phyloP scores from a whole-genome alignment of 2,888 invertebrate genomes.

The Euplagia quadripunctaria region DNA sequence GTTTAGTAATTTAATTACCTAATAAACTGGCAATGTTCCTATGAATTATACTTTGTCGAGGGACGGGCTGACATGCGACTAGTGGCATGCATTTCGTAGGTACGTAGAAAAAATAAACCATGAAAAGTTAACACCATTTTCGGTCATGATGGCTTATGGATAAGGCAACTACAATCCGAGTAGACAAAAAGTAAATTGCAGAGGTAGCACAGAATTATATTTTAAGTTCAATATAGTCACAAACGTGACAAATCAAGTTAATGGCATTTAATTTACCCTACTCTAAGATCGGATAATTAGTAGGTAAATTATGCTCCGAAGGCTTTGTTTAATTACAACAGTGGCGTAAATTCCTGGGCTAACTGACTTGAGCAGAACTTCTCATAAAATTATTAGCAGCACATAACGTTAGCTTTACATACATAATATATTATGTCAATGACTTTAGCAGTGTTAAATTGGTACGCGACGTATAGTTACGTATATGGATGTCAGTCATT shows the following conservation, averaged over 20 bases:
- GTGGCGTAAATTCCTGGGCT: constrained; percentile 31
- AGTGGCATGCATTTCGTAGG: too few species aligned
- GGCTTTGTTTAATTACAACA: constrained; percentile 48
- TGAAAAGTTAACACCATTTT: not conserved
- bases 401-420: not conserved
- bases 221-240: constrained; percentile 5
- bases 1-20: constrained; percentile 50
- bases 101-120: too few species aligned
- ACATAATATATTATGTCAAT: not conserved
- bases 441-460: not conserved
- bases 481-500: not conserved
- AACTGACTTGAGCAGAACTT: constrained; percentile 26
- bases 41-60: too few species aligned
- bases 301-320: constrained; percentile 41
- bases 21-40: not conserved
- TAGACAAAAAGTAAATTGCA: not conserved
- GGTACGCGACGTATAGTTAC: not conserved
- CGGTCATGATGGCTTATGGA: not conserved
- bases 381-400: constrained; percentile 25
- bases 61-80: too few species aligned
- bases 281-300: constrained; percentile 28
- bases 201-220: not conserved
- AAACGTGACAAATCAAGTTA: constrained; percentile 25
- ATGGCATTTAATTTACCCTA: constrained; percentile 37
- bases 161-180: not conserved